Percentiles rank a stretch among this genome's conserved stretches.
These are phyloP conservation scores for Sylvicola cinctus DNA, from an alignment of 2,888 invertebrate species.

Conservation along the genomic window DNA sequence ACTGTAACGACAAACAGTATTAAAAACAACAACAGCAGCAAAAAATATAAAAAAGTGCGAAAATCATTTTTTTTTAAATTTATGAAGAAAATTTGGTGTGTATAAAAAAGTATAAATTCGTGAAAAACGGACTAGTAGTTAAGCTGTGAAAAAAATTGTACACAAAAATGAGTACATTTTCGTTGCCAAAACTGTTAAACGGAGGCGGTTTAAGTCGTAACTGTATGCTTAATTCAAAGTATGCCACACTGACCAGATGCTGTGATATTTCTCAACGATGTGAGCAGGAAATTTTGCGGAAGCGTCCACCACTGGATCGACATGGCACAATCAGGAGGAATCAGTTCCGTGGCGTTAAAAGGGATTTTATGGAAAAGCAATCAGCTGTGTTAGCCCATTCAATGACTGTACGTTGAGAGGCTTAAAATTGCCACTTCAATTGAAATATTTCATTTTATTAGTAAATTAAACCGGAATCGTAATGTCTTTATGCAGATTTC, in stretches of 20 bases:
- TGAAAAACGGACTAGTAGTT: too few species aligned
- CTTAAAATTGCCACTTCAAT: too few species aligned
- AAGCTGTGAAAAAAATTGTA: neutral
- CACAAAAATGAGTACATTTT: constrained; percentile 9
- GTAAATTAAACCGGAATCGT: too few species aligned
- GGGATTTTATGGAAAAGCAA: constrained; percentile 49
- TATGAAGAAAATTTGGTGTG: too few species aligned
- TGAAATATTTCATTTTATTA: too few species aligned
- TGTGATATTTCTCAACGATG: constrained; percentile 6
- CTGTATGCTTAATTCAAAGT: constrained; percentile 12
- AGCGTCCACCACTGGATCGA: constrained; percentile 13
- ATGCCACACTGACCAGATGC: constrained; percentile 14
- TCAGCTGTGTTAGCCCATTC: constrained; percentile 52
- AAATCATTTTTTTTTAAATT: too few species aligned
- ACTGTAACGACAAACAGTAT: too few species aligned
- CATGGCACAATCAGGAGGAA: constrained; percentile 37
- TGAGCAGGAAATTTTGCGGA: constrained; percentile 1
- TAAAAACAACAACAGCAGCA: too few species aligned
- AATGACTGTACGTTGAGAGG: constrained; percentile 52
- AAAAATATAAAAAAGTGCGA: too few species aligned
- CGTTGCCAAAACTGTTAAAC: constrained; percentile 10
- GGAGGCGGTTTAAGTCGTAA: constrained; percentile 7
- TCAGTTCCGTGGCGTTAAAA: constrained; percentile 58
- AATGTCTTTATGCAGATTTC: too few species aligned
- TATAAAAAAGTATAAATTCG: too few species aligned